phyloP scores from a whole-genome alignment of 2,797 vertebrate genomes.

The Anniella stebbinsi region DNA sequence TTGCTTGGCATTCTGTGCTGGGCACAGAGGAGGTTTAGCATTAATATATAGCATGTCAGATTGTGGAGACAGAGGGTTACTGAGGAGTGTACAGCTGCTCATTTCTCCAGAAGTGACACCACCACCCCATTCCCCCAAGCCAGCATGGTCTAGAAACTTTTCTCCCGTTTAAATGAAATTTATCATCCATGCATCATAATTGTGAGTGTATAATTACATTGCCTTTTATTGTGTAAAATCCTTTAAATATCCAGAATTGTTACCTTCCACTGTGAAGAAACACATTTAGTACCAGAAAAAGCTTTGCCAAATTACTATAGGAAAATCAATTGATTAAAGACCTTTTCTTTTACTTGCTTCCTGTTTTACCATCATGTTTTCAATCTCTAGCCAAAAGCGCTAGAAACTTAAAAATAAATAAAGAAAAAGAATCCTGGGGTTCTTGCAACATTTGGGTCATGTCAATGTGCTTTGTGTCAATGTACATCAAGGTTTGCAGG shows the following conservation, averaged over 20 bases:
- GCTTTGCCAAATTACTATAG: not conserved
- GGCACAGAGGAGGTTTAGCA: too few species aligned
- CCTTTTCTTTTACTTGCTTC: not conserved
- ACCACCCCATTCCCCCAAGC: not conserved
- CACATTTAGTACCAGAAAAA: not conserved
- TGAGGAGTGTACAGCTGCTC: not conserved
- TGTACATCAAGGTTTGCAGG: not conserved
- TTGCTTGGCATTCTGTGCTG: not conserved
- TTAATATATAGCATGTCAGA: not conserved
- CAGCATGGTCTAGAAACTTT: not conserved
- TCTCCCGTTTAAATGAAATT: not conserved
- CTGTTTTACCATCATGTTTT: not conserved
- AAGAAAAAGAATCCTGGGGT: not conserved
- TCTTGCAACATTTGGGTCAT: not conserved
- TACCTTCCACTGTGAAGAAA: not conserved
- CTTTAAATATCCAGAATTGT: not conserved
- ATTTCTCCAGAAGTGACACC: not conserved
- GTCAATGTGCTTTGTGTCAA: not conserved
- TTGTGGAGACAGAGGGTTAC: not conserved
- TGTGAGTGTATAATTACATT: not conserved
- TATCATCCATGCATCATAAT: not conserved
- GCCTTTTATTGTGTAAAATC: not conserved
- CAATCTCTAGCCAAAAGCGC: not conserved
- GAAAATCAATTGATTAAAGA: not conserved
- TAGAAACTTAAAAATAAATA: not conserved